phyloP scores from a whole-genome alignment of 2,888 invertebrate genomes.

The Nephrotoma guestfalica region DNA sequence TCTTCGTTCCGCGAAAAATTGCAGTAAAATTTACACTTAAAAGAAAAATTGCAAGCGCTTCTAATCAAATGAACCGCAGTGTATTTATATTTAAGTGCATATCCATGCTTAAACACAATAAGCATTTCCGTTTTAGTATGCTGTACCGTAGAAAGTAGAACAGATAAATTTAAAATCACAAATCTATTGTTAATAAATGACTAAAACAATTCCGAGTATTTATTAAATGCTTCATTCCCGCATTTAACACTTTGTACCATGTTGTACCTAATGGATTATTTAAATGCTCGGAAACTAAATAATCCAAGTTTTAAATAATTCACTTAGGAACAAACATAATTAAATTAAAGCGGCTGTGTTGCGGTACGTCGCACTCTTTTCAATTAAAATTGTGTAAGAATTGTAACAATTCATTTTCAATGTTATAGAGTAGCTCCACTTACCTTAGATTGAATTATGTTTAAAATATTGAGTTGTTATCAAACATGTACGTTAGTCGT shows the following conservation, averaged over 20 bases:
- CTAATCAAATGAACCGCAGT: no score
- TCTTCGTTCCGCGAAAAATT: no score
- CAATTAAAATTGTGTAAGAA: background rate
- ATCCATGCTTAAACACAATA: no score
- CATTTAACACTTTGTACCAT: background rate
- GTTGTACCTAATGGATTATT: background rate
- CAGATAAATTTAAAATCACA: background rate
- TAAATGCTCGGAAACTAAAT: background rate
- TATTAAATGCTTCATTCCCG: background rate
- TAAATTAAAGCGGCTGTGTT: no score
- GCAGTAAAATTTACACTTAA: no score
- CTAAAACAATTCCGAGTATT: background rate
- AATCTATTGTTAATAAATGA: background rate
- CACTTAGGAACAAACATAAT: background rate
- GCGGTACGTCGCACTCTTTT: no score
- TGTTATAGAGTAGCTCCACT: background rate
- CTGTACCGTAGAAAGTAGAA: background rate
- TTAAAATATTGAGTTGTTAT: background rate
- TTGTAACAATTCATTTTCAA: background rate
- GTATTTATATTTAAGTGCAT: no score
- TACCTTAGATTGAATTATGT: background rate
- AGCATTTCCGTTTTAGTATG: background rate
- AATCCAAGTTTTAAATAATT: background rate
- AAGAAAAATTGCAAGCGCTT: no score
- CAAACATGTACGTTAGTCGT: background rate